phyloP scores from a whole-genome alignment of 1,140 invertebrate species.

The Drosophila pandora region DNA sequence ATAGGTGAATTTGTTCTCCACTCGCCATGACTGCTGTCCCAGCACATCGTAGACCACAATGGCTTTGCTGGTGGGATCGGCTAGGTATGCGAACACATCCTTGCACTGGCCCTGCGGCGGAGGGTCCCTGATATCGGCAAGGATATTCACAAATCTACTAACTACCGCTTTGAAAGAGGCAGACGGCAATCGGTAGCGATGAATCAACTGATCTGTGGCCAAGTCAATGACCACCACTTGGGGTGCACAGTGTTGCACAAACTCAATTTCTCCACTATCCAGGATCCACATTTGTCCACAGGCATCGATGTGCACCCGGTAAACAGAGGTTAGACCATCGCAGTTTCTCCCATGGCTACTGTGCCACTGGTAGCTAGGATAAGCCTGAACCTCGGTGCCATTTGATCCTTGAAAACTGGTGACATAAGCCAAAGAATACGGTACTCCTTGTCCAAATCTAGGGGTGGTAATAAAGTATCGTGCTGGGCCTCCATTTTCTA shows the following conservation, averaged over 20 bases:
- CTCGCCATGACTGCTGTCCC: constrained; percentile 86
- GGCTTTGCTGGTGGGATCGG: constrained; percentile 88
- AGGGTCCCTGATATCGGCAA: constrained; percentile 61
- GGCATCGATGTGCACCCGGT: constrained; percentile 65
- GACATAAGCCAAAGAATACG: constrained; percentile 53
- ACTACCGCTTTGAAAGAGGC: constrained; percentile 77
- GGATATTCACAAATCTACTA: constrained; percentile 84
- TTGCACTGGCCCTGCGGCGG: constrained; percentile 84
- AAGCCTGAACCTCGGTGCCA: constrained; percentile 52
- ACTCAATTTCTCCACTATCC: constrained; percentile 86
- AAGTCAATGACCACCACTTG: constrained; percentile 87
- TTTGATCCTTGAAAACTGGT: constrained; percentile 35
- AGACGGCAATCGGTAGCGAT: constrained; percentile 85
- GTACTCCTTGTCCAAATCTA: constrained; percentile 58
- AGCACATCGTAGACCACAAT: constrained; percentile 88
- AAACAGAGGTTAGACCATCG: constrained; percentile 61
- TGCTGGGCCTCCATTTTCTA: constrained; percentile 20
- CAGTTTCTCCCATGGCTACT: constrained; percentile 61
- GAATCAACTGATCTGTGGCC: constrained; percentile 84
- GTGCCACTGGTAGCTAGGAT: constrained; percentile 62
- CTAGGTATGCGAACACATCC: constrained; percentile 89
- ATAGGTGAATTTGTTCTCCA: constrained; percentile 88
- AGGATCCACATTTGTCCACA: constrained; percentile 88
- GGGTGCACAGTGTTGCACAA: constrained; percentile 85
- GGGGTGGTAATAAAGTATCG: constrained; percentile 57